These are phyloP conservation scores for Campylomormyrus tamandua DNA, from an alignment of 2,113 vertebrate species.

Conservation along the genomic window DNA sequence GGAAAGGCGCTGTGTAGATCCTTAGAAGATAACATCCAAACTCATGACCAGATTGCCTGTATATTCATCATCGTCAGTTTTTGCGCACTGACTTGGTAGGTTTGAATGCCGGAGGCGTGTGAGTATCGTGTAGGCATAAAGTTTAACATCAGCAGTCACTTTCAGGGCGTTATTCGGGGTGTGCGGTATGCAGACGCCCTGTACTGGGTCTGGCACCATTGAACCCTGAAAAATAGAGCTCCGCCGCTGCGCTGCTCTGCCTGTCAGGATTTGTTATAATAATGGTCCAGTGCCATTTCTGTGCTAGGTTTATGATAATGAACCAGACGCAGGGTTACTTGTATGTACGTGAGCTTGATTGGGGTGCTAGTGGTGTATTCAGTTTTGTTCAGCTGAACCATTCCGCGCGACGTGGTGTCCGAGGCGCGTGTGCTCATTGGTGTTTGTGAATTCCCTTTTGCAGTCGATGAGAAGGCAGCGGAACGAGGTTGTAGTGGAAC, in stretches of 20 bases:
- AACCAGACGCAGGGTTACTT: background rate
- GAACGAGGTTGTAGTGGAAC: slow-evolving; percentile 95
- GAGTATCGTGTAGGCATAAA: background rate
- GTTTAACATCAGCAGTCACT: slow-evolving; percentile 4
- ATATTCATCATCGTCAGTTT: background rate
- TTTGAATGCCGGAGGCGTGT: slow-evolving; percentile 6
- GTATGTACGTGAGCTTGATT: background rate
- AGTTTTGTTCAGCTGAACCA: background rate
- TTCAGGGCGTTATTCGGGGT: background rate
- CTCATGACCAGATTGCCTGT: too few relatives aligned
- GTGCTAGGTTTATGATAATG: background rate
- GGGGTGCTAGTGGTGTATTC: background rate
- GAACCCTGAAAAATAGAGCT: background rate
- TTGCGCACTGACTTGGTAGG: background rate
- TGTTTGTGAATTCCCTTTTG: slow-evolving; percentile 38
- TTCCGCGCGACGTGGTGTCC: background rate
- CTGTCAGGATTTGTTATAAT: background rate
- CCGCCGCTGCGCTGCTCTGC: background rate
- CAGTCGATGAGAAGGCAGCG: slow-evolving; percentile 98
- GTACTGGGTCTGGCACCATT: background rate
- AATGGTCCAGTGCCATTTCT: background rate
- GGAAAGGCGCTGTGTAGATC: background rate
- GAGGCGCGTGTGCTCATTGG: background rate
- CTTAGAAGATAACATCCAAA: background rate
- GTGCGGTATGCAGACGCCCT: background rate